These are phyloP conservation scores for Mobula hypostoma DNA, from an alignment of 2,113 vertebrate genomes.

Conservation along the genomic window DNA sequence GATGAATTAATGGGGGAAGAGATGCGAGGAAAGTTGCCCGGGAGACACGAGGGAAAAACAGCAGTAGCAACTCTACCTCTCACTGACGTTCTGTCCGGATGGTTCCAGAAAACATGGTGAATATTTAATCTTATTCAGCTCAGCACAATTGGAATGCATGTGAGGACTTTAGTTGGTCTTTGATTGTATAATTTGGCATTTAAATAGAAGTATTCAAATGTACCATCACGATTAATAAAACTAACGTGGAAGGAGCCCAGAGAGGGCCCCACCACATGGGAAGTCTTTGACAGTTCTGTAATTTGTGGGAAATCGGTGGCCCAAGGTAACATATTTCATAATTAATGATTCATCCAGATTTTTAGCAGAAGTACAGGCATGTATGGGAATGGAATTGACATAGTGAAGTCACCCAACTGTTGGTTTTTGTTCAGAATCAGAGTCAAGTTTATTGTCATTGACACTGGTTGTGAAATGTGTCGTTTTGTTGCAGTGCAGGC, in stretches of 20 bases:
- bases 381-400: neutral
- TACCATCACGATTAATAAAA: neutral
- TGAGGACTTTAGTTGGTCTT: neutral
- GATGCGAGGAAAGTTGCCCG: neutral
- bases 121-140: neutral
- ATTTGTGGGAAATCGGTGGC: neutral
- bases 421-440: neutral
- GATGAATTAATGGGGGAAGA: neutral
- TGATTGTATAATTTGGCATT: neutral
- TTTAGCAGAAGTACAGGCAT: neutral
- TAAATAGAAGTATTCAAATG: neutral
- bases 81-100: neutral
- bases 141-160: neutral
- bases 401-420: neutral
- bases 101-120: neutral
- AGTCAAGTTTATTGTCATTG: neutral
- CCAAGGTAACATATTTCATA: neutral
- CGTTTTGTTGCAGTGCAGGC: too few species aligned
- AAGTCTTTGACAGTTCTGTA: neutral
- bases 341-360: neutral
- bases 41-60: neutral
- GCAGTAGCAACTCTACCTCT: neutral
- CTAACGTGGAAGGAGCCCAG: neutral
- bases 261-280: neutral
- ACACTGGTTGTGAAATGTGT: too few species aligned